Percentiles rank a stretch among this genome's conserved stretches.
phyloP scores from a whole-genome alignment of 2,888 invertebrate genomes.

The Cryptosula pallasiana region DNA sequence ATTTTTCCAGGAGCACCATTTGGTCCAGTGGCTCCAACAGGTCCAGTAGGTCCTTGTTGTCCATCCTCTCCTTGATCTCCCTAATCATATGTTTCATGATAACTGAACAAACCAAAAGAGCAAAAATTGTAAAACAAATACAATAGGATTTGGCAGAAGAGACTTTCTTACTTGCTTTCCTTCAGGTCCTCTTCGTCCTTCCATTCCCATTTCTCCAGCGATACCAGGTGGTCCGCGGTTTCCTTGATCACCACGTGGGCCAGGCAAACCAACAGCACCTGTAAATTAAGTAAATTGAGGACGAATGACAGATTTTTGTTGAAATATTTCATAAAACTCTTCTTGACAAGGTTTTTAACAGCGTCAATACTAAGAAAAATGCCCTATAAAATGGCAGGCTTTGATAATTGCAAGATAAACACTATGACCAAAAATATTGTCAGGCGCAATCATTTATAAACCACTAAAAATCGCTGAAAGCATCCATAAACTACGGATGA shows the following conservation, averaged over 20 bases:
- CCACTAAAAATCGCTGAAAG: background rate
- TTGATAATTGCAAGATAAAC: too few relatives aligned
- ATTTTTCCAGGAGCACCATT: constrained; percentile 26
- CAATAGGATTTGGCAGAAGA: background rate
- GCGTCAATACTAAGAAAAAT: too few relatives aligned
- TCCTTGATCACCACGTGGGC: constrained; percentile 15
- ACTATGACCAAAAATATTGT: too few relatives aligned
- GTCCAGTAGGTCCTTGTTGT: constrained; percentile 25
- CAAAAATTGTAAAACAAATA: background rate
- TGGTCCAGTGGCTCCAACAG: constrained; percentile 25
- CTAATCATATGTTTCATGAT: background rate
- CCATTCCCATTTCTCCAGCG: constrained; percentile 23
- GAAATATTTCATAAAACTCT: too few relatives aligned
- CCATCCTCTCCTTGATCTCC: constrained; percentile 25
- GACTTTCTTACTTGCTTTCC: background rate
- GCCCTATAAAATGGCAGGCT: too few relatives aligned
- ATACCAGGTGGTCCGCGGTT: constrained; percentile 11
- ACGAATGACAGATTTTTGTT: too few relatives aligned
- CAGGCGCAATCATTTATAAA: too few relatives aligned
- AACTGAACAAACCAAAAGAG: background rate
- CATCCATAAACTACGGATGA: background rate
- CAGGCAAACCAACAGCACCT: constrained; percentile 16
- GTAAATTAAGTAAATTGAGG: too few relatives aligned
- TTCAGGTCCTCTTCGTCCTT: background rate
- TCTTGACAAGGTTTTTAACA: too few relatives aligned